Percentiles rank a stretch among this genome's conserved stretches.
phyloP scores from a whole-genome alignment of 2,113 vertebrate genomes.

The Bombycilla garrulus region DNA sequence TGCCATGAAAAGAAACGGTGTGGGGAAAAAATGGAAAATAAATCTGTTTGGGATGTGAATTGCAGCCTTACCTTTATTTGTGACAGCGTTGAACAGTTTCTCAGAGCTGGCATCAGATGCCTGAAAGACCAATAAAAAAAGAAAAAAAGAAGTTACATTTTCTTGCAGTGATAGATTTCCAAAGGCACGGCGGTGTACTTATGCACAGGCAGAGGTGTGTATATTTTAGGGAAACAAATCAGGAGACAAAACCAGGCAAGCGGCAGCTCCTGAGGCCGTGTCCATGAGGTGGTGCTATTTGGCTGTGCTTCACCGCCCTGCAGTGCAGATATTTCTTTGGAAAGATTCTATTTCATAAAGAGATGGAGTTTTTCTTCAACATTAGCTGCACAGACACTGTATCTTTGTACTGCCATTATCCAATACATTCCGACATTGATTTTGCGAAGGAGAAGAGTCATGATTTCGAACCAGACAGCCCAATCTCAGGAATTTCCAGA shows the following conservation, averaged over 20 bases:
- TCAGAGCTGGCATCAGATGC: constrained; percentile 95
- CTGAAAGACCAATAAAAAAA: constrained; percentile 77
- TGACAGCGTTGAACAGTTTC: constrained; percentile 91
- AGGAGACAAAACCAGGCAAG: constrained; percentile 12
- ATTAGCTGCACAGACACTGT: constrained; percentile 44
- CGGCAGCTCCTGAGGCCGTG: background rate
- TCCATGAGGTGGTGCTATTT: constrained; percentile 90
- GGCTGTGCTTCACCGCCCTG: constrained; percentile 63
- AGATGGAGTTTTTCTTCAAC: constrained; percentile 42
- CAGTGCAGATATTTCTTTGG: constrained; percentile 42
- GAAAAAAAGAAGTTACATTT: background rate
- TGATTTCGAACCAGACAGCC: background rate
- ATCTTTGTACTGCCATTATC: constrained; percentile 30
- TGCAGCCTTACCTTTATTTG: constrained; percentile 89
- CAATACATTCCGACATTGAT: background rate
- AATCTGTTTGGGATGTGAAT: background rate
- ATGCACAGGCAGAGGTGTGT: background rate
- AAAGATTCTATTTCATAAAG: constrained; percentile 18
- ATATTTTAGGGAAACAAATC: constrained; percentile 34
- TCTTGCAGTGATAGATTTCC: background rate
- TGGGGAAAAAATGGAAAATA: background rate
- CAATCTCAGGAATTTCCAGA: background rate
- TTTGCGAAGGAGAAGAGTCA: background rate
- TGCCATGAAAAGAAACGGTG: constrained; percentile 25
- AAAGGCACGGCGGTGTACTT: background rate